These are phyloP conservation scores for Heliconius eleuchia DNA, from an alignment of 1,140 invertebrate genomes.

Conservation along the genomic window DNA sequence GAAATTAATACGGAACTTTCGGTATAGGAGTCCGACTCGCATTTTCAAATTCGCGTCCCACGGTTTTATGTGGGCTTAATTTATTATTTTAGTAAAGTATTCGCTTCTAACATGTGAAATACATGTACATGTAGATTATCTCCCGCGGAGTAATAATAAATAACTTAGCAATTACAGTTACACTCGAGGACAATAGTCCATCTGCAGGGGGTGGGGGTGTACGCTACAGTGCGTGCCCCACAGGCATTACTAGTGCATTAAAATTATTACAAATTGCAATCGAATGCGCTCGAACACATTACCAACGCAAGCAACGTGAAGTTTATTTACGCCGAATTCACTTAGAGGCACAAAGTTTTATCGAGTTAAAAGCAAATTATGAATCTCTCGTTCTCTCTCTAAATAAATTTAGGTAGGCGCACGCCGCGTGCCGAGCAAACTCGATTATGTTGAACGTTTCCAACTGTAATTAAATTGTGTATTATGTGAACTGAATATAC, in stretches of 20 bases:
- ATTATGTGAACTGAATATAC: constrained; percentile 27
- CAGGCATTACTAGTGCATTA: constrained; percentile 63
- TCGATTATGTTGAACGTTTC: constrained; percentile 34
- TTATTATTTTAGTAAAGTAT: constrained; percentile 23
- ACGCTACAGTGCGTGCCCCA: constrained; percentile 47
- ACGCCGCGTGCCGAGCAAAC: constrained; percentile 30
- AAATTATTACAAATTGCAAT: constrained; percentile 76
- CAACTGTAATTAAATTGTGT: constrained; percentile 33
- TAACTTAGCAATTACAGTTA: constrained; percentile 61
- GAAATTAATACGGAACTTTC: too few species aligned
- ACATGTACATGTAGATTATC: constrained; percentile 42
- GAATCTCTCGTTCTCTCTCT: constrained; percentile 46
- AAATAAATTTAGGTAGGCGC: constrained; percentile 50
- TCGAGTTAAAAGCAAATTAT: constrained; percentile 67
- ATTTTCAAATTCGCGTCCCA: constrained; percentile 19
- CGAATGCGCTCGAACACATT: constrained; percentile 68
- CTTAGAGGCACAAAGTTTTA: constrained; percentile 52
- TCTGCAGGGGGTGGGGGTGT: constrained; percentile 42
- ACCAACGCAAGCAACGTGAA: constrained; percentile 53
- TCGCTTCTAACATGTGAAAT: constrained; percentile 29
- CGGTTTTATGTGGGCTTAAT: constrained; percentile 22
- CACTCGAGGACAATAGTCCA: constrained; percentile 50
- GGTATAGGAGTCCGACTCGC: too few species aligned
- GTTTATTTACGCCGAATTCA: constrained; percentile 59
- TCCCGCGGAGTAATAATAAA: constrained; percentile 60